Percentiles rank a stretch among this genome's conserved stretches.
Conservation (phyloP, 2,113 vertebrate genomes). For the Bettongia penicillata region DNA sequence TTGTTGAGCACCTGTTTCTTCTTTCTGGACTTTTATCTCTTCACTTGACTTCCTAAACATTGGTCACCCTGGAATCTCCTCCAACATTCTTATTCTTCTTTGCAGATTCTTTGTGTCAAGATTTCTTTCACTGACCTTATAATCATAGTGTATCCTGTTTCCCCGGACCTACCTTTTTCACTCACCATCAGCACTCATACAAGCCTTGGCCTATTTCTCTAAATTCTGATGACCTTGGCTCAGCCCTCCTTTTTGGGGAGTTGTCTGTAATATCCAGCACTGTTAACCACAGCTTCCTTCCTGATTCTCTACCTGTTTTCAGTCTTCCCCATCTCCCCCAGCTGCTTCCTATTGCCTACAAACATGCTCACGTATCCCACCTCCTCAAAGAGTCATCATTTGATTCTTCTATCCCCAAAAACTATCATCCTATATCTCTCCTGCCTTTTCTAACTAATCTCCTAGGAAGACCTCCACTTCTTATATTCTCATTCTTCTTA, state of each 20-base stretch:
- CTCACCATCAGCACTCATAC: not conserved
- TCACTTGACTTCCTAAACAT: not conserved
- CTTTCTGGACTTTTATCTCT: not conserved
- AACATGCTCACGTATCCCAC: not conserved
- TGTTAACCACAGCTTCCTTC: not conserved
- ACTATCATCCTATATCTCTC: not conserved
- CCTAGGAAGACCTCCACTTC: no score
- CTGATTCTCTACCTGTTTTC: not conserved
- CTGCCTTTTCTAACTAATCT: not conserved
- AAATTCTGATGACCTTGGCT: not conserved
- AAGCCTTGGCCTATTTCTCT: not conserved
- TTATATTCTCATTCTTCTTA: no score
- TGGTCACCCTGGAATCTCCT: not conserved
- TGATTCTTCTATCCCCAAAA: no score
- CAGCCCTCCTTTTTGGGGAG: not conserved
- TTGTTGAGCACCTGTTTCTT: not conserved
- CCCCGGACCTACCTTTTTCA: no score
- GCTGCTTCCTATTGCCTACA: not conserved
- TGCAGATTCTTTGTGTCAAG: not conserved
- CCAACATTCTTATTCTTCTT: not conserved
- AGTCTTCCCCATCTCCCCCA: not conserved
- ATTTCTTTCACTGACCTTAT: not conserved
- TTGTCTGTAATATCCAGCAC: not conserved
- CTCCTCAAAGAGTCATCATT: no score
- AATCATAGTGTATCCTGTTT: not conserved